A percentile compares a stretch with the other conserved stretches of the same genome.
phyloP scores from a whole-genome alignment of 2,888 invertebrate genomes.

The Diabrotica balteata region DNA sequence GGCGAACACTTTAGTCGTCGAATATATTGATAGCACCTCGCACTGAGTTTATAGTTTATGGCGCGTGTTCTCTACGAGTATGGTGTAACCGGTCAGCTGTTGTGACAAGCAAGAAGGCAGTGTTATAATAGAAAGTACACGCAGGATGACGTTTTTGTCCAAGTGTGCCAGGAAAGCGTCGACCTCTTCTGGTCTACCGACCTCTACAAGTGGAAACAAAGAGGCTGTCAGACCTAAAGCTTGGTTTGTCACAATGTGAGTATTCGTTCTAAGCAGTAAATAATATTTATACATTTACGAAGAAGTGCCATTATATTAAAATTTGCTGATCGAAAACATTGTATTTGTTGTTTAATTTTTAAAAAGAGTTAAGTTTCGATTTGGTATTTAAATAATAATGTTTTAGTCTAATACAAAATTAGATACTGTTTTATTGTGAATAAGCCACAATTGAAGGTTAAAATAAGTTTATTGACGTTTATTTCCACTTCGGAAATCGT shows the following conservation, averaged over 20 bases:
- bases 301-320: too few relatives aligned
- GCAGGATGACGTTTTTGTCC: slow-evolving; percentile 21
- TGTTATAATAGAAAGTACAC: neutral
- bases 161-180: slow-evolving; percentile 21
- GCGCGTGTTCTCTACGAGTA: neutral
- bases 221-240: slow-evolving; percentile 1
- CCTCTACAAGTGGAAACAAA: neutral
- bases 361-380: too few relatives aligned
- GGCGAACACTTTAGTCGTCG: neutral
- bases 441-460: too few relatives aligned
- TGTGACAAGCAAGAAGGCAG: neutral
- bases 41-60: neutral
- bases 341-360: too few relatives aligned
- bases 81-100: neutral
- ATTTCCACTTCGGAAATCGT: too few relatives aligned
- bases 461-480: too few relatives aligned
- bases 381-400: too few relatives aligned
- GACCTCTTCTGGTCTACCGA: neutral
- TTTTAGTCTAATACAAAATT: too few relatives aligned
- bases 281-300: too few relatives aligned
- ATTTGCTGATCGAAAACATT: too few relatives aligned
- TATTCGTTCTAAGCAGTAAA: neutral
- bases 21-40: neutral
- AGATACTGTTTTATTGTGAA: too few relatives aligned
- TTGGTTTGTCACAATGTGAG: slow-evolving; percentile 11